These are phyloP conservation scores for Amphipyra berbera DNA, from an alignment of 2,888 invertebrate genomes.

Conservation along the genomic window DNA sequence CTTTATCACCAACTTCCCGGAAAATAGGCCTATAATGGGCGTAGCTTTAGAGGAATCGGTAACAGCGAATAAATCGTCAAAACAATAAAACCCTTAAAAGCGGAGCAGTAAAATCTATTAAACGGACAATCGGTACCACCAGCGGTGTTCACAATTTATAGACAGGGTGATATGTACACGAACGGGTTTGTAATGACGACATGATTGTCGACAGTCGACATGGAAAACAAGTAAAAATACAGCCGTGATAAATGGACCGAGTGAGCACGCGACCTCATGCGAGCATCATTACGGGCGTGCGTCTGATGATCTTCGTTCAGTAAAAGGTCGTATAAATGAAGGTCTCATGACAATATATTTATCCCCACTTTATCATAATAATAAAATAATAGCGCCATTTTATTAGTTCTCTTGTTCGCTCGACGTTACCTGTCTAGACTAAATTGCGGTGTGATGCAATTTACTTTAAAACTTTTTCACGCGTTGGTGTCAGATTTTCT, in stretches of 20 bases:
- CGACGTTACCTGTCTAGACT: conserved; percentile 51
- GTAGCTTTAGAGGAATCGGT: conserved; percentile 52
- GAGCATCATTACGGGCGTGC: conserved; percentile 76
- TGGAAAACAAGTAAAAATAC: conserved; percentile 86
- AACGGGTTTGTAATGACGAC: conserved; percentile 86
- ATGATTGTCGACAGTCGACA: conserved; percentile 87
- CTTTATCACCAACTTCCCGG: conserved; percentile 43
- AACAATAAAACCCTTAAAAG: conserved; percentile 67
- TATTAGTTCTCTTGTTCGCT: conserved; percentile 35
- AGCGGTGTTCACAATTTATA: conserved; percentile 87
- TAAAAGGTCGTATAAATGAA: conserved; percentile 49
- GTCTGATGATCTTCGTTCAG: conserved; percentile 55
- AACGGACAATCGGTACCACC: conserved; percentile 80
- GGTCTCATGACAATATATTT: conserved; percentile 52
- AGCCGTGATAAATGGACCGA: conserved; percentile 82
- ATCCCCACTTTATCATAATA: conserved; percentile 41
- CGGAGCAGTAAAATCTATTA: conserved; percentile 82
- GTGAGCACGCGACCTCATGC: conserved; percentile 83
- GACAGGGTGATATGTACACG: conserved; percentile 82
- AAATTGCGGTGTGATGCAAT: conserved; percentile 45
- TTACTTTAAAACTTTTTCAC: conserved; percentile 42
- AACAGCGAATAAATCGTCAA: conserved; percentile 62
- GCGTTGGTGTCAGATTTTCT: conserved; percentile 15
- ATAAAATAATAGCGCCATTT: conserved; percentile 47
- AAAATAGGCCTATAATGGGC: conserved; percentile 50